Percentiles rank a stretch among this genome's conserved stretches.
These are phyloP conservation scores for Drosophila leonis DNA, from an alignment of 2,888 invertebrate genomes.

Conservation along the genomic window DNA sequence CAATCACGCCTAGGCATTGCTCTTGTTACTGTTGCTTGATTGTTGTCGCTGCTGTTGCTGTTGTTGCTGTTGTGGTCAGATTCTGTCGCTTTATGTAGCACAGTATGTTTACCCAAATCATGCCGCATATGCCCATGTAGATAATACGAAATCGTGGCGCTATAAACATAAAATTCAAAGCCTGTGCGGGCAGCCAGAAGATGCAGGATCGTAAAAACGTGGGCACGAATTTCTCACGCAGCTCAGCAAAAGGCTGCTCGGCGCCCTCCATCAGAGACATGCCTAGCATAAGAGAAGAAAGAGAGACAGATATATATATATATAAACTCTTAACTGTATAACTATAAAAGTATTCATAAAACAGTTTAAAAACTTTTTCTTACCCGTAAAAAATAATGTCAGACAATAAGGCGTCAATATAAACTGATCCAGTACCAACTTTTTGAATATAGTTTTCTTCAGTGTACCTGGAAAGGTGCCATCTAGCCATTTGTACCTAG, in stretches of 20 bases:
- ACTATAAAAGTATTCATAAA: background rate
- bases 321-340: background rate
- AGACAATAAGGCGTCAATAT: constrained; percentile 91
- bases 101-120: constrained; percentile 94
- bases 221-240: constrained; percentile 89
- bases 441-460: constrained; percentile 88
- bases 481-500: constrained; percentile 94
- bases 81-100: constrained; percentile 91
- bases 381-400: constrained; percentile 90
- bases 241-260: constrained; percentile 90
- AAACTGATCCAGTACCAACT: constrained; percentile 92
- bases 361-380: constrained; percentile 49
- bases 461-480: constrained; percentile 89
- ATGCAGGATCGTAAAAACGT: constrained; percentile 91
- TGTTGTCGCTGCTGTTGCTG: constrained; percentile 3
- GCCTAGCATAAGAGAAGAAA: constrained; percentile 85
- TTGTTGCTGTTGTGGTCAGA: constrained; percentile 22
- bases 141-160: constrained; percentile 91
- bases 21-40: constrained; percentile 15
- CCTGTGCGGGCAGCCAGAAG: constrained; percentile 94
- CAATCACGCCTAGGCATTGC: constrained; percentile 43
- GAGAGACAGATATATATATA: background rate
- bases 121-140: constrained; percentile 92
- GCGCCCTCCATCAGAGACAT: constrained; percentile 91
- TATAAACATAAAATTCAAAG: constrained; percentile 91